These are phyloP conservation scores for Macquaria ambigua DNA, from an alignment of 2,113 vertebrate species.

Conservation along the genomic window DNA sequence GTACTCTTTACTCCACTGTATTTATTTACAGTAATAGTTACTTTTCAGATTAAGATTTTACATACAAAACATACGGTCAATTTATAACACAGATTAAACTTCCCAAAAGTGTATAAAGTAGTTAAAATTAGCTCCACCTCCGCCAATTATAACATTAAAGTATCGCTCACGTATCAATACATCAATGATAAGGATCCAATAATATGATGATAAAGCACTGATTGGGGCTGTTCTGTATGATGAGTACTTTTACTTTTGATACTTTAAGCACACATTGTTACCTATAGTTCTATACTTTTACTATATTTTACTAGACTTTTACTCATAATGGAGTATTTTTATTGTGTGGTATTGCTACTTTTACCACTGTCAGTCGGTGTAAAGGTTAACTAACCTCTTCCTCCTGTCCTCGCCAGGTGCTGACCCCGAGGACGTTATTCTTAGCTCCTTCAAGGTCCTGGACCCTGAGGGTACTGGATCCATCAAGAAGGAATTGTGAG, in stretches of 20 bases:
- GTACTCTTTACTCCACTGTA: neutral
- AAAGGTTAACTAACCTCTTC: neutral
- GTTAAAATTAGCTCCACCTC: neutral
- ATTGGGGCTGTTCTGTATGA: neutral
- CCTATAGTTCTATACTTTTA: neutral
- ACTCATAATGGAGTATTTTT: neutral
- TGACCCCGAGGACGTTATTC: conserved; percentile 93
- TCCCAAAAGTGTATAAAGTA: no score
- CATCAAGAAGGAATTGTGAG: conserved; percentile 95
- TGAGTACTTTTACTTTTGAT: neutral
- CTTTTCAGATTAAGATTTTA: neutral
- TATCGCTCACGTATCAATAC: neutral
- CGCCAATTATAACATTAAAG: neutral
- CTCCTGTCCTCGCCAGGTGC: conserved; percentile 81
- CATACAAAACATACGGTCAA: neutral
- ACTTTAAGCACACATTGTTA: no score
- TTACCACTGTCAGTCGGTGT: neutral
- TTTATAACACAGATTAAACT: neutral
- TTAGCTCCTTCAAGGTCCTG: conserved; percentile 91
- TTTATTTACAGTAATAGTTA: neutral
- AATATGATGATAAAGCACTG: neutral
- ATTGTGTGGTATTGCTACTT: neutral
- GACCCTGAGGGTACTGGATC: conserved; percentile 89
- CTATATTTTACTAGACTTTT: neutral
- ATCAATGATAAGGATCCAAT: neutral